A percentile compares a stretch with the other conserved stretches of the same genome.
phyloP scores from a whole-genome alignment of 2,797 vertebrate species.

The Phrynocephalus forsythii region DNA sequence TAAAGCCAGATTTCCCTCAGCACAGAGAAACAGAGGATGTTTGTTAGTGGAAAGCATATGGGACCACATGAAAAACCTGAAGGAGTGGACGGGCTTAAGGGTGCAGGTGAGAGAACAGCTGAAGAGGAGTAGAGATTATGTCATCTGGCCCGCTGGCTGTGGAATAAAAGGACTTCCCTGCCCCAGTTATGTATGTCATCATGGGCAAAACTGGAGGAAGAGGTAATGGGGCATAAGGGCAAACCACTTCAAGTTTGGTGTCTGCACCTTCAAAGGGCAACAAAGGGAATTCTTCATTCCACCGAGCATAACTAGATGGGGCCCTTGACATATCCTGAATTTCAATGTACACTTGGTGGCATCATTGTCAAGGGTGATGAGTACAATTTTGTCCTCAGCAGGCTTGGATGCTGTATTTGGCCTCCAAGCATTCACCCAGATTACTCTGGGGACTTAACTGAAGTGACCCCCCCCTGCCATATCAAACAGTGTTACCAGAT shows the following conservation, averaged over 20 bases:
- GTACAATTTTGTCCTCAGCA: background rate
- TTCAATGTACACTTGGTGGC: background rate
- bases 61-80: no score
- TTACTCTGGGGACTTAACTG: background rate
- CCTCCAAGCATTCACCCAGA: background rate
- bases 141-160: no score
- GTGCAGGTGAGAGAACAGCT: no score
- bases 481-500: background rate
- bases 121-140: no score
- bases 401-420: background rate
- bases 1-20: no score
- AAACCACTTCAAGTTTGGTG: background rate
- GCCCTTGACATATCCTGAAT: background rate
- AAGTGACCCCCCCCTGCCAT: no score
- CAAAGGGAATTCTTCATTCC: background rate
- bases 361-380: background rate
- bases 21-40: no score
- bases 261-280: background rate
- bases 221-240: background rate
- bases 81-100: no score
- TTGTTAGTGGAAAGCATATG: no score
- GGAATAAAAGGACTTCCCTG: no score
- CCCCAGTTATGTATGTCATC: background rate
- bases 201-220: background rate
- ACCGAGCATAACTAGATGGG: background rate